Base-by-base conservation (phyloP, 2,888 invertebrate species). In the Drosophila macrospina region DNA sequence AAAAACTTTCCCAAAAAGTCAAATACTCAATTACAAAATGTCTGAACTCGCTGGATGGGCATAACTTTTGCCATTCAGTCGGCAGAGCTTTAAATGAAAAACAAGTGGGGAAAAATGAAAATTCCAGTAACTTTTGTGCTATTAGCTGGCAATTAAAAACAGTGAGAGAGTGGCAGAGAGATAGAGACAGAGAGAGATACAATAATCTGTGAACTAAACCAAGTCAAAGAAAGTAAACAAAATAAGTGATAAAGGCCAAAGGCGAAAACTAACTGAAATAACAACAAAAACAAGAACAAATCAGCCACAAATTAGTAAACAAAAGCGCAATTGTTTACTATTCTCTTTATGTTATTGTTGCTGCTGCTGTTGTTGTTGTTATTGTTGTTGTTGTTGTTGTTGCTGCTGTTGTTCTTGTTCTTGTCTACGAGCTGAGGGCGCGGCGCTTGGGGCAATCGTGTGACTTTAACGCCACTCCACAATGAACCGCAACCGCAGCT, bases 131-230 rank as follows among this genome's bases (percentile, higher is more conserved):
- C 83, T 88, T 88, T 88, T 86, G 62, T 68, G 76, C 77, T 86
- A 88, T 83, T 83, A 88, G 88, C 71, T 63, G 71, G 71, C 86
- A 83, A 86, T 83, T 83, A 83, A 86, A 86, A 83, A 83, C 84
- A 80, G 86, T 77, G n/a, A 36, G 50, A 36, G 11, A 37, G 26
- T 26, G 11, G n/a, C n/a, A 55, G 11, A 32, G 34, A 36, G 20
- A 44, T 5, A 5, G 11, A 37, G 26, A 34, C 7, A 55, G 11
- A 32, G 34, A 36, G 16, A 44, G 10, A 3, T 6, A 15, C 24
- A n/a, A 30, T 48, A 30, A 28, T 55, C 59, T 54, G 32, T 41
- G 20, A 74, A 88, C 73, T 73, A 72, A 86, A 79, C 88, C 76
- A 71, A 79, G 76, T 57, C 86, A 77, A 88, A 74, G 86, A 84